phyloP scores from a whole-genome alignment of 2,113 vertebrate species.

The Alexandromys fortis region DNA sequence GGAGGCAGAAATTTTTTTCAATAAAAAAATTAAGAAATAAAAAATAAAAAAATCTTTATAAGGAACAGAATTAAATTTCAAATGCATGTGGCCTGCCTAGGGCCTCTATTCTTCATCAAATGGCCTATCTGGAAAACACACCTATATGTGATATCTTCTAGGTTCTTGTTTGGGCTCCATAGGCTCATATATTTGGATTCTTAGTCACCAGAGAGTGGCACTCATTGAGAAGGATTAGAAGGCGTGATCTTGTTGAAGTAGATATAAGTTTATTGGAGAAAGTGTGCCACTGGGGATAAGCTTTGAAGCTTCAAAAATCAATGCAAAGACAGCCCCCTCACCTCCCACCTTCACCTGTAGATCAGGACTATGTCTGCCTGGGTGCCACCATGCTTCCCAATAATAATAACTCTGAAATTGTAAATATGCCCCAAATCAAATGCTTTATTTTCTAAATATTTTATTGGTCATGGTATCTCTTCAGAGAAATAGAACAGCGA shows the following conservation, averaged over 20 bases:
- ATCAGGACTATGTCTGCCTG: not conserved
- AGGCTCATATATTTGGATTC: not conserved
- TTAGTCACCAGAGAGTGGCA: not conserved
- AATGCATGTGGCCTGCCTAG: not conserved
- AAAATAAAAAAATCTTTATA: not conserved
- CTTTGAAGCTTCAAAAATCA: not conserved
- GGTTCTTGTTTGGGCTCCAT: not conserved
- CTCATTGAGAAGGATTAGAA: not conserved
- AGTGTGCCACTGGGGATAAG: too few species aligned
- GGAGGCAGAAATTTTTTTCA: too few species aligned
- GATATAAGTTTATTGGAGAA: not conserved
- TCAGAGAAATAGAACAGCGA: not conserved
- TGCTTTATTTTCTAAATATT: not conserved
- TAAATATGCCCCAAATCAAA: not conserved
- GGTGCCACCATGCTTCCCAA: not conserved
- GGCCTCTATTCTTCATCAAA: not conserved
- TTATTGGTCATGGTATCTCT: not conserved
- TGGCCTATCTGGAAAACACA: not conserved
- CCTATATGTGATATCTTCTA: not conserved
- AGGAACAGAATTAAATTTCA: not conserved
- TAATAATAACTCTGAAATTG: not conserved
- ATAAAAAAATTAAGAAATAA: too few species aligned
- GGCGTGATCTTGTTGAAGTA: not conserved
- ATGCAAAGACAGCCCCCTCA: not conserved
- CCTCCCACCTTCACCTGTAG: not conserved